Percentiles rank a stretch among this genome's conserved stretches.
phyloP scores from a whole-genome alignment of 2,888 invertebrate genomes.

The Torymus texanus region DNA sequence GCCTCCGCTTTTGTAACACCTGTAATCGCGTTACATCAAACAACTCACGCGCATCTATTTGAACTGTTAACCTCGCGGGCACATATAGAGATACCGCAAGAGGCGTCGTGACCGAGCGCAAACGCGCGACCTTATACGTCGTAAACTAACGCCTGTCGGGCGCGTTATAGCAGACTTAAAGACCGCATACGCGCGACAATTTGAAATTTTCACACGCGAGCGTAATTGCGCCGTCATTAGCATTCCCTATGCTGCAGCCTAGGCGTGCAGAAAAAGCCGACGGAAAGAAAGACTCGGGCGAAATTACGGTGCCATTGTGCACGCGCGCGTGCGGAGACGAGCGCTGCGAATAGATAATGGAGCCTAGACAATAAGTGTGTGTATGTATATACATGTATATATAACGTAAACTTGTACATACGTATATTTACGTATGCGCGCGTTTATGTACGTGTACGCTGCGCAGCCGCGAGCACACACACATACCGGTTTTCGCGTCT shows the following conservation, averaged over 20 bases:
- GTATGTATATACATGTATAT: not conserved
- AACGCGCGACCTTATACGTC: no score
- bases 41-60: no score
- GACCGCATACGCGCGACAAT: not conserved
- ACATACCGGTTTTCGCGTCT: slow-evolving; percentile 6
- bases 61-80: no score
- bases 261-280: not conserved
- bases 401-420: not conserved
- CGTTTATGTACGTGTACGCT: not conserved
- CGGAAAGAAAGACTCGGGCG: not conserved
- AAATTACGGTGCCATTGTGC: slow-evolving; percentile 32
- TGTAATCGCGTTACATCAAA: no score
- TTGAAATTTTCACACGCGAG: slow-evolving; percentile 27
- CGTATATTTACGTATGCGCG: not conserved
- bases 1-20: no score
- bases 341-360: slow-evolving; percentile 10
- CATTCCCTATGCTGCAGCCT: not conserved
- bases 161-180: not conserved
- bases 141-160: no score
- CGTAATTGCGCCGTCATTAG: slow-evolving; percentile 29
- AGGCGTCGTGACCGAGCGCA: no score
- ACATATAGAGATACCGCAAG: no score
- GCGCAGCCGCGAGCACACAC: no score
- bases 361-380: not conserved
- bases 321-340: not conserved